phyloP scores from a whole-genome alignment of 2,113 vertebrate species.

The Pygoscelis adeliae region DNA sequence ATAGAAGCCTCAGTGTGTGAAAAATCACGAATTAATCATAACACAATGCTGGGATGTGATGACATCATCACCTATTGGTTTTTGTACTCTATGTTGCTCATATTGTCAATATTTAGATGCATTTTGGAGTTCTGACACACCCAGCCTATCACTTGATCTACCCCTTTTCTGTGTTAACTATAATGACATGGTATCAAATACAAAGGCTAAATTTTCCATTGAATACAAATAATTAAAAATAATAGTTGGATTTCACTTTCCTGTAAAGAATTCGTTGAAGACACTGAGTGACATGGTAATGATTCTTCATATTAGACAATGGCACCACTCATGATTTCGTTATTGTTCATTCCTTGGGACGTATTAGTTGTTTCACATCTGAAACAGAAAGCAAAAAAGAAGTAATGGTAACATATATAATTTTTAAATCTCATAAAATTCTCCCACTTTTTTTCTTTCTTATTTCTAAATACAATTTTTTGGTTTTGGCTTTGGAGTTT shows the following conservation, averaged over 20 bases:
- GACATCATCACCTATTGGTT: neutral
- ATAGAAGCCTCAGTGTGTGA: neutral
- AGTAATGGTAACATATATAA: neutral
- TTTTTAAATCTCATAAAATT: neutral
- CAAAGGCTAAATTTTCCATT: neutral
- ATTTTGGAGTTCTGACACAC: neutral
- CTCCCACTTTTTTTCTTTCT: neutral
- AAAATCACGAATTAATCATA: neutral
- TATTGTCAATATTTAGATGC: neutral
- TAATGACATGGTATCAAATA: neutral
- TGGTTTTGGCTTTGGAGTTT: neutral
- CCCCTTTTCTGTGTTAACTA: neutral
- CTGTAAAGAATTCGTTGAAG: neutral
- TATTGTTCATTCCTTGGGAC: neutral
- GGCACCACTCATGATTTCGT: neutral
- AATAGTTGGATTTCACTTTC: neutral
- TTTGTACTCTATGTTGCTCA: neutral
- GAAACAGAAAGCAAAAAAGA: neutral
- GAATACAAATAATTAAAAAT: neutral
- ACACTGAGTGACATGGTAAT: too few species aligned
- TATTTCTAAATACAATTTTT: neutral
- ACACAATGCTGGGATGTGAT: neutral
- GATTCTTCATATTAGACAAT: neutral
- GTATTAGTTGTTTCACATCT: neutral
- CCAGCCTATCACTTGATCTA: neutral